Conservation (phyloP, 1,140 invertebrate species). For the Drosophila bifasciata region DNA sequence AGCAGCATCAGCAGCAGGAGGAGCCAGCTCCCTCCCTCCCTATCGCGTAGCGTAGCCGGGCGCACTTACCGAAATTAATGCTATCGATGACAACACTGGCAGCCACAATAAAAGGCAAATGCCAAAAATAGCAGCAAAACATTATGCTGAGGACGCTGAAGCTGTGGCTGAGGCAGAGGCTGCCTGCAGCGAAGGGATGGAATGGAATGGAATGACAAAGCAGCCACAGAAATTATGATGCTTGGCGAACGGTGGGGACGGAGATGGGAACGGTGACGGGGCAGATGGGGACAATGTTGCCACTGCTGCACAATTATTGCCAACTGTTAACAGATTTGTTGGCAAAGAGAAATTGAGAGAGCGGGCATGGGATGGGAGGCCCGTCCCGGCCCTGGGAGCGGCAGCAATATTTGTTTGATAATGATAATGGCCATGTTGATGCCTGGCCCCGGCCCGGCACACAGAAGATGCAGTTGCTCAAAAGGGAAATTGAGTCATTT, state of each 20-base stretch:
- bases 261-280: not conserved
- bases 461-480: constrained; percentile 15
- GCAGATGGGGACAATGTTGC: constrained; percentile 55
- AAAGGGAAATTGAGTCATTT: constrained; percentile 56
- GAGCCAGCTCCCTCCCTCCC: constrained; percentile 20
- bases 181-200: constrained; percentile 15
- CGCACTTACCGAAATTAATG: constrained; percentile 82
- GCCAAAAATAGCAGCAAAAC: constrained; percentile 69
- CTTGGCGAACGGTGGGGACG: not conserved
- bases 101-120: constrained; percentile 66
- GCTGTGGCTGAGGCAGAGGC: not conserved
- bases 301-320: constrained; percentile 78
- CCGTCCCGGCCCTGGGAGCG: too few species aligned
- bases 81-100: constrained; percentile 74
- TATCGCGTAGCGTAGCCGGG: constrained; percentile 15
- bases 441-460: constrained; percentile 24
- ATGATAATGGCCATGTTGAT: constrained; percentile 75
- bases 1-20: constrained; percentile 17
- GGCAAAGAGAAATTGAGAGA: constrained; percentile 33
- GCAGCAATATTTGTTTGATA: constrained; percentile 67
- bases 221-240: constrained; percentile 68
- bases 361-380: not conserved
- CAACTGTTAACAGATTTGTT: constrained; percentile 84
- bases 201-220: constrained; percentile 48
- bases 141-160: constrained; percentile 35